Percentiles rank a stretch among this genome's conserved stretches.
Evolutionary conservation across 2,113 vertebrate genomes (phyloP).

Genomic region (Thinocorus orbignyianus): DNA sequence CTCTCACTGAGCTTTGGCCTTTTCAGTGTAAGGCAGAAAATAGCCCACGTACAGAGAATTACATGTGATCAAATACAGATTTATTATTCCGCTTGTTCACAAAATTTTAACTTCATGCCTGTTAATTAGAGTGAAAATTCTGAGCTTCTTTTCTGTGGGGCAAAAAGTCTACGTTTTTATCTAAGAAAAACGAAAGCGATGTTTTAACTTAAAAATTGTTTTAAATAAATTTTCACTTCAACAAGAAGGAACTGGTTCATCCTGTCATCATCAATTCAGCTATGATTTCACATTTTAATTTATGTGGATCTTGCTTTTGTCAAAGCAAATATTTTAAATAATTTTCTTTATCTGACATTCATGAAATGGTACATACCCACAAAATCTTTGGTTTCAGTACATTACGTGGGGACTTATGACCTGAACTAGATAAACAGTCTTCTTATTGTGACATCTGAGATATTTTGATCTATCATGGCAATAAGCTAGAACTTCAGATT

Average conservation of each 20-base stretch:
- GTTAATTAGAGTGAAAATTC: background rate
- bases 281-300: slow-evolving; percentile 12
- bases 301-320: background rate
- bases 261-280: background rate
- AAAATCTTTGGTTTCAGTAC: background rate
- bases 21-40: background rate
- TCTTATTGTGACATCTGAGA: background rate
- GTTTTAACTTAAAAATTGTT: background rate
- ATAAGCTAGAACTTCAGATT: background rate
- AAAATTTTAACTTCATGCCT: background rate
- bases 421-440: background rate
- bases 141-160: background rate
- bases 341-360: background rate
- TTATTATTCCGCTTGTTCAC: background rate
- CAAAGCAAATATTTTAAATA: background rate
- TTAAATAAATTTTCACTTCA: background rate
- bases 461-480: background rate
- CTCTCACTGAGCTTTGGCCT: background rate
- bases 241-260: background rate
- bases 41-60: background rate
- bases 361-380: background rate
- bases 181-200: background rate
- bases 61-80: background rate
- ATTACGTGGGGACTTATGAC: background rate
- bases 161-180: background rate